Base-by-base conservation (phyloP, 2,113 vertebrate genomes). In the Petrocephalus zakoni region DNA sequence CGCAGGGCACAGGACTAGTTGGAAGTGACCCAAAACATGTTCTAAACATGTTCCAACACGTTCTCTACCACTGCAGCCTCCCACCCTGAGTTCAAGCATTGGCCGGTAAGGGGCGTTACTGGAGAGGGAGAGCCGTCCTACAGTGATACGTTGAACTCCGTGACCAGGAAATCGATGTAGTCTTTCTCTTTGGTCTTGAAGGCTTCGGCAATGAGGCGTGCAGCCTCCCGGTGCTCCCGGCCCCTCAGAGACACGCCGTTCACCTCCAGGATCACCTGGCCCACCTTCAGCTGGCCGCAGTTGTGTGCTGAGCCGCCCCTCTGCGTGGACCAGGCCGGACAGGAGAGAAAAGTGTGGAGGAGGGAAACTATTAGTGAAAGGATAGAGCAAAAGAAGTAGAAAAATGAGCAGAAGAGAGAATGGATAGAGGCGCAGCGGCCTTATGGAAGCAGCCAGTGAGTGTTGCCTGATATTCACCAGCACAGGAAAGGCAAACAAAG, bases 121-220 rank as follows among this genome's bases (percentile, higher is more conserved):
- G 52, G 46, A 22, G 53, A 15, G 34, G 42, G 34, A 21, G 6
- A 21, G 49, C 22, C n/a, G 0, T n/a, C 56, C 93, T 99, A 99
- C 93, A 99, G 97, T 19, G 97, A 96, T 19, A 99, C 96, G 2
- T 99, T 99, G 93, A 99, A 99, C 78, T 99, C 98, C 2, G 98
- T 99, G 93, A 99, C 97, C 92, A 99, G 93, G 93, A 99, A 99
- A 94, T 99, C 98, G 2, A 99, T 94, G 90, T 97, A 92, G 94
- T 99, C 97, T 87, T 94, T 96, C 29, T 99, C 98, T 96, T 98
- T 99, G 95, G 94, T 96, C 95, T 99, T 99, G 90, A 99, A 99
- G 93, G 98, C 98, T 94, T 99, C 98, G 0, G 98, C 98, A 1
- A 99, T 99, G 95, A 98, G 93, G 0, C 97, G 96, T 0, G 98